Percentiles rank a stretch among this genome's conserved stretches.
Conservation (phyloP, 2,888 invertebrate species). For the Lapara coniferarum region DNA sequence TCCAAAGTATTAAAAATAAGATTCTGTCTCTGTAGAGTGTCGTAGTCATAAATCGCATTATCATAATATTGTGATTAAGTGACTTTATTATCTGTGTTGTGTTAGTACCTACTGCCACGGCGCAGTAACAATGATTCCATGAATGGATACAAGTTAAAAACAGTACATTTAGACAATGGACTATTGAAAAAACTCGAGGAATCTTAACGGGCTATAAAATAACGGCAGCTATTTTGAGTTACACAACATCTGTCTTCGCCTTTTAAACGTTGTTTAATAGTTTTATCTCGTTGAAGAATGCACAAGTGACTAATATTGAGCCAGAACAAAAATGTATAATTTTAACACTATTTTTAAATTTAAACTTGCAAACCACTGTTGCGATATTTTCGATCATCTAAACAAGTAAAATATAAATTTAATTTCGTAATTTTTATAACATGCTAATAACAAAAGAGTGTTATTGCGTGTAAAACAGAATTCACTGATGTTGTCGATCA, state of each 20-base stretch:
- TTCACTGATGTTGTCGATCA: slow-evolving; percentile 51
- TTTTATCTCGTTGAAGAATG: background rate
- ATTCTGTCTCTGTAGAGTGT: background rate
- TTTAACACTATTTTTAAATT: background rate
- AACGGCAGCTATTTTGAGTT: slow-evolving; percentile 41
- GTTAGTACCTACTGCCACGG: background rate
- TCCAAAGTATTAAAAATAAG: background rate
- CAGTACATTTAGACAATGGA: slow-evolving; percentile 61
- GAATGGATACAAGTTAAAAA: slow-evolving; percentile 60
- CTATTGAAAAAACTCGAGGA: slow-evolving; percentile 63
- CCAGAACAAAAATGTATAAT: background rate
- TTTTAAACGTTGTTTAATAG: slow-evolving; percentile 20
- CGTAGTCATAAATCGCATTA: slow-evolving; percentile 6
- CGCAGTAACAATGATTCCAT: slow-evolving; percentile 44
- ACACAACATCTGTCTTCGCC: slow-evolving; percentile 34
- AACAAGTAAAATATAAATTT: too few species aligned
- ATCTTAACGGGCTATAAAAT: slow-evolving; percentile 53
- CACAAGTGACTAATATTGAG: background rate
- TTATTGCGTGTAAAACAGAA: slow-evolving; percentile 19
- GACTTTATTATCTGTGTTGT: background rate
- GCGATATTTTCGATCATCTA: too few species aligned
- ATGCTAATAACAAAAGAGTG: background rate
- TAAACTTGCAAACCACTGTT: too few species aligned
- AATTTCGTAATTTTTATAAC: background rate
- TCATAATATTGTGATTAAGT: slow-evolving; percentile 12